phyloP scores from a whole-genome alignment of 1,140 invertebrate species.

The Oncopeltus fasciatus region DNA sequence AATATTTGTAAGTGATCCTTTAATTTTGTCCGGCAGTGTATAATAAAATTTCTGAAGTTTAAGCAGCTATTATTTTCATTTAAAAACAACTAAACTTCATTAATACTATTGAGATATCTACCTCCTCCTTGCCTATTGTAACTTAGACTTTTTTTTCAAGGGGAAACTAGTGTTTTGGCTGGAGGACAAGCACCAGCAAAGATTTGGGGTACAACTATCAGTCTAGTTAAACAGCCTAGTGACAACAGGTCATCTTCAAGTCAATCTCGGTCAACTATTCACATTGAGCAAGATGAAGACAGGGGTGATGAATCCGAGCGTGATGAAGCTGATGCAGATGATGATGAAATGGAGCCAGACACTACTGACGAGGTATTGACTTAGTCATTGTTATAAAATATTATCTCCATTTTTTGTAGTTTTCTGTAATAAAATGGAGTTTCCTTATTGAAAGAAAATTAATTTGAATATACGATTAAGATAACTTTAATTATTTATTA shows the following conservation, averaged over 20 bases:
- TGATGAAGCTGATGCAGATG: slow-evolving; percentile 29
- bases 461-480: not conserved
- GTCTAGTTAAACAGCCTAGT: slow-evolving; percentile 33
- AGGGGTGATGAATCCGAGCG: slow-evolving; percentile 30
- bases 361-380: slow-evolving; percentile 21
- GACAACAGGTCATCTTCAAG: not conserved
- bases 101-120: too few relatives aligned
- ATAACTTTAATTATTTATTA: too few relatives aligned
- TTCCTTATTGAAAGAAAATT: not conserved
- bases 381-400: not conserved
- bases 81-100: too few relatives aligned
- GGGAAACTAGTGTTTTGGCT: not conserved
- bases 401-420: too few relatives aligned
- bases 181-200: slow-evolving; percentile 28
- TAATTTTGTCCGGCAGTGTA: too few relatives aligned
- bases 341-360: slow-evolving; percentile 27
- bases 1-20: too few relatives aligned
- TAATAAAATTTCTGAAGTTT: too few relatives aligned
- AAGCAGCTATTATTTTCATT: too few relatives aligned
- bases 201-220: slow-evolving; percentile 55
- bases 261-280: not conserved
- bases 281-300: slow-evolving; percentile 22
- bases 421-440: not conserved
- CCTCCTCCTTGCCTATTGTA: too few relatives aligned
- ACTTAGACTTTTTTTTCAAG: not conserved